Evolutionary conservation across 2,797 vertebrate genomes (phyloP).

Genomic region (Chloroceryle inda): DNA sequence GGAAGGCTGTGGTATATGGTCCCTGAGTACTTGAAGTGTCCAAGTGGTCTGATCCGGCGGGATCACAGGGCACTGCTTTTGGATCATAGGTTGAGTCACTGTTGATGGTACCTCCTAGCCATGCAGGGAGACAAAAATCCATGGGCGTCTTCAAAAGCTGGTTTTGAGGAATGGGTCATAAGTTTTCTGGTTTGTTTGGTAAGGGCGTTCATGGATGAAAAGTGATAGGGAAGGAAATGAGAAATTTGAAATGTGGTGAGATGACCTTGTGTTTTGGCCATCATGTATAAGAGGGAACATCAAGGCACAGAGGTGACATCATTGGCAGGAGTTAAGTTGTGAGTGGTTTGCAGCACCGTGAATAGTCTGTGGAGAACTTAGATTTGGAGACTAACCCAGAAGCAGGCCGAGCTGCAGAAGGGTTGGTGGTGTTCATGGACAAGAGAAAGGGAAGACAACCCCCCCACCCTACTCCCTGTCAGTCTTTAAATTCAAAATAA

Average conservation of each 20-base stretch:
- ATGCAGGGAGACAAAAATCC: background rate
- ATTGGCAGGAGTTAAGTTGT: background rate
- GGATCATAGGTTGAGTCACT: accelerated
- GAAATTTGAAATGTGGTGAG: background rate
- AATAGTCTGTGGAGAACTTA: background rate
- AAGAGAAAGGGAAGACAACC: background rate
- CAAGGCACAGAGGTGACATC: background rate
- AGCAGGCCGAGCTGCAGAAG: background rate
- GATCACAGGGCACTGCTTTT: background rate
- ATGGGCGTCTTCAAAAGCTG: background rate
- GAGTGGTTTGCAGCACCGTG: background rate
- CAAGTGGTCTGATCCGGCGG: background rate
- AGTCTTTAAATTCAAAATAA: background rate
- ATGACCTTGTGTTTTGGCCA: accelerated
- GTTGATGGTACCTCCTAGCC: background rate
- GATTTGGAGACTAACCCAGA: background rate
- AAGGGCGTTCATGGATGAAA: background rate
- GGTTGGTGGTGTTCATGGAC: background rate
- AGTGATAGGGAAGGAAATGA: background rate
- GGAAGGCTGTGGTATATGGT: background rate
- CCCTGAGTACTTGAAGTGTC: accelerated
- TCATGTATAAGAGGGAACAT: accelerated
- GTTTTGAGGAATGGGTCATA: background rate
- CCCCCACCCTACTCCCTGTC: too few relatives aligned
- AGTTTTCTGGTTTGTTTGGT: background rate